phyloP scores from a whole-genome alignment of 1,140 invertebrate species.

The Solenopsis fugax region DNA sequence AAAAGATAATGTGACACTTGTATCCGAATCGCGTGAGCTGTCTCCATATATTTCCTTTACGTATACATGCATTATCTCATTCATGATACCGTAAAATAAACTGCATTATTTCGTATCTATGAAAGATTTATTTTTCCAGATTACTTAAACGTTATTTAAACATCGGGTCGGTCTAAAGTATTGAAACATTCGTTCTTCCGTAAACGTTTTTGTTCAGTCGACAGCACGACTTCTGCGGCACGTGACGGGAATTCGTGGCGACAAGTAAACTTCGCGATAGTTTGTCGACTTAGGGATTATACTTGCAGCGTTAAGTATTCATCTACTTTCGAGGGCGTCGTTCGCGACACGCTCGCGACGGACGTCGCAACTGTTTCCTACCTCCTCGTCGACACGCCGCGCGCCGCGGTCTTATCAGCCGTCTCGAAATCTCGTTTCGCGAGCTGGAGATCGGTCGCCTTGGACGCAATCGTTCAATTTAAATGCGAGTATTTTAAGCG shows the following conservation, averaged over 20 bases:
- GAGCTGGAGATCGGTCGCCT: conserved; percentile 38
- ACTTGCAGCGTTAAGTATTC: conserved; percentile 66
- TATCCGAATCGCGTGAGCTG: conserved; percentile 9
- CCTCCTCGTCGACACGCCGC: neutral
- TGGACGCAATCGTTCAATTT: conserved; percentile 46
- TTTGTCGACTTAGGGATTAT: conserved; percentile 42
- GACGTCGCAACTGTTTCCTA: neutral
- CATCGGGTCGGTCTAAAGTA: neutral
- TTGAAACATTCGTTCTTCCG: conserved; percentile 70
- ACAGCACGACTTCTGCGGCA: conserved; percentile 60
- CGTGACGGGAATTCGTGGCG: conserved; percentile 69
- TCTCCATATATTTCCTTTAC: neutral
- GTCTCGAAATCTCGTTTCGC: conserved; percentile 19
- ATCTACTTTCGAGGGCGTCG: conserved; percentile 56
- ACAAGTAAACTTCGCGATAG: conserved; percentile 35
- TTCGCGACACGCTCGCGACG: conserved; percentile 51
- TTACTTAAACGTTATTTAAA: conserved; percentile 16
- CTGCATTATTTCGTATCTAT: conserved; percentile 8
- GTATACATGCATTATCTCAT: neutral
- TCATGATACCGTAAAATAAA: conserved; percentile 2
- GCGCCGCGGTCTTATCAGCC: conserved; percentile 12
- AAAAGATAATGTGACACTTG: conserved; percentile 47
- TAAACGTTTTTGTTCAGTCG: conserved; percentile 61
- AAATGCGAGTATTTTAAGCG: conserved; percentile 26
- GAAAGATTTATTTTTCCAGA: conserved; percentile 16